Base-by-base conservation (phyloP, 1,140 invertebrate genomes). In the Piezodorus guildinii region DNA sequence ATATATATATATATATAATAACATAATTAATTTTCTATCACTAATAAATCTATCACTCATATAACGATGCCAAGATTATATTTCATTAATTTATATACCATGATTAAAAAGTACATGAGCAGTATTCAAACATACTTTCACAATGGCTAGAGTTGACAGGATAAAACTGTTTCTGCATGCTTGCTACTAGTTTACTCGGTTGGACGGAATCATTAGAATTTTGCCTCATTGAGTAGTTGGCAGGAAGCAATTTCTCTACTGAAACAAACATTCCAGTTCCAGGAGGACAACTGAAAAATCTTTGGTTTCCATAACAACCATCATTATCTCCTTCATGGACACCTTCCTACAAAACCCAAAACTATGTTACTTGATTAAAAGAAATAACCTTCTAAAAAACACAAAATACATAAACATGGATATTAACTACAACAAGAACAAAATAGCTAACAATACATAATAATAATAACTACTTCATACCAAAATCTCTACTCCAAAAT, bases 401-500 rank as follows among this genome's bases (percentile, higher is more conserved):
- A 16, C 21, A 61, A 49, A 27, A 49, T 16, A 60, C 25, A 43
- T 30, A 0, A n/a, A n/a, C 30, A 60, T 54, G 23, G 16, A 54
- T 8, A 30, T 46, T 30, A 15, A 39, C 12, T 30, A 60, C 52
- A 45, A 43, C 12, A 49, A 6, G 51, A 17, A 15, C 51, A 16
- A 45, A 16, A 30, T 4, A 8, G 27, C 27, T 4, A 30, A 30
- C 27, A 30, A 30, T 30, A 30, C 3, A 30, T 30, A 30, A 52
- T 56, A 6, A 34, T 49, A 3, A 1, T 30, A 66, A 19, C 27
- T 52, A 59, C 63, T 1, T 34, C 67, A 61, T 69, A 70, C 68
- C 71, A 70, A 68, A 44, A 71, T 30, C 52, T 70, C 71, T 51
- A 72, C 66, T 68, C 70, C 70, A 68, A 67, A 72, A 64, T 68